A percentile compares a stretch with the other conserved stretches of the same genome.
Evolutionary conservation across 2,888 invertebrate genomes (phyloP).

Genomic region (Bembecia ichneumoniformis): DNA sequence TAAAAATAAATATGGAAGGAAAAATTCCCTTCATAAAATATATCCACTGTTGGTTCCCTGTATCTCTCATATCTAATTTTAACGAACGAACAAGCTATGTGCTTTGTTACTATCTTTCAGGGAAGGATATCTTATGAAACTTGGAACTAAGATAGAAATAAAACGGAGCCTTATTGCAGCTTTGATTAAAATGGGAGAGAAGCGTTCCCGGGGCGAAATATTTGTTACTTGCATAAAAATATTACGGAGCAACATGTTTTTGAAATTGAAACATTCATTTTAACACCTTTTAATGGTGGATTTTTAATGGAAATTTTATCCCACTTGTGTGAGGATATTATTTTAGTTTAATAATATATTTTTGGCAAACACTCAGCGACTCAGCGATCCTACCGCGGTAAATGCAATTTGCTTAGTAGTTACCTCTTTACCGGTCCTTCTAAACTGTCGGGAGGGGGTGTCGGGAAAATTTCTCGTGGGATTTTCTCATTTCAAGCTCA

Average conservation of each 20-base stretch:
- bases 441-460: constrained; percentile 21
- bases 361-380: constrained; percentile 31
- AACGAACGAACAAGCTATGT: constrained; percentile 26
- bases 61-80: constrained; percentile 22
- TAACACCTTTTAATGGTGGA: background rate
- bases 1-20: background rate
- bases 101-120: constrained; percentile 33
- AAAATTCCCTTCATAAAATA: background rate
- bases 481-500: constrained; percentile 59
- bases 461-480: constrained; percentile 36
- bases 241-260: constrained; percentile 11
- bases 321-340: background rate
- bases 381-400: constrained; percentile 30
- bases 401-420: constrained; percentile 59
- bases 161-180: constrained; percentile 33
- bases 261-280: constrained; percentile 3
- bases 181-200: constrained; percentile 36
- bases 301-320: constrained; percentile 11
- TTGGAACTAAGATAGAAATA: constrained; percentile 30
- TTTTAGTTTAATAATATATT: constrained; percentile 5
- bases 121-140: constrained; percentile 35
- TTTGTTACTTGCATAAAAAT: constrained; percentile 27
- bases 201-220: constrained; percentile 11
- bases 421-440: constrained; percentile 42
- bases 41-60: constrained; percentile 7